Evolutionary conservation across 1,140 invertebrate genomes (phyloP), one percentile per base, ranked within the genome.

Genomic region (Lutraria rhynchaena): DNA sequence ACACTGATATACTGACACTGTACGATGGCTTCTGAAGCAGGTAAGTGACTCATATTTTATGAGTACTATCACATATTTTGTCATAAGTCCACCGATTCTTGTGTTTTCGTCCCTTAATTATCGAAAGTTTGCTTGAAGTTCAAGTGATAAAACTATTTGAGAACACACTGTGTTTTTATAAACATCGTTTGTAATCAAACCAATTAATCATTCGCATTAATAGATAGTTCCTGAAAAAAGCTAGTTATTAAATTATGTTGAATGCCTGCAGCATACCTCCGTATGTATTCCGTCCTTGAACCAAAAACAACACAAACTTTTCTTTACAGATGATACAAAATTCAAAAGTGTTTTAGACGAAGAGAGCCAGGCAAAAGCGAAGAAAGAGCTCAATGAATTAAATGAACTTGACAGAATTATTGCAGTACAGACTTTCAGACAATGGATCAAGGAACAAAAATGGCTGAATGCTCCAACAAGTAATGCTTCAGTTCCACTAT

Each of bases 351-450:
- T 0, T 3, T 49, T 83, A 17, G 82, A 83, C 67, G 75, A 77
- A 0, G 60, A 60, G 31, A 81, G 60, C 13, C 27, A 58, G 76
- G 65, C 69, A 46, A 85, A 80, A 58, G 85, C 85, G 15, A 33
- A 69, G 33, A 71, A 75, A 33, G 83, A 86, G 76, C 71, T 86
- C 44, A 81, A 85, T 49, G 85, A 86, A 63, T 4, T 63, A 11
- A 70, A 83, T 33, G 74, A 83, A 11, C 63, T 60, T n/a, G 83
- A 86, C 24, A 33, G 85, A 19, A 13, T 31, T 19, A 49, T 75
- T 24, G 53, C 71, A 19, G 73, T 86, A 19, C 65, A 82, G 27
- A 60, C 74, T 1, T 77, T 86, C 27, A 73, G 75, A 58, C 29
- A 71, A 0, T 83, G 80, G 83, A 33, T 83, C 2, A 15, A 55